Base-by-base conservation (phyloP, 2,888 invertebrate genomes). In the Phorcus lineatus region DNA sequence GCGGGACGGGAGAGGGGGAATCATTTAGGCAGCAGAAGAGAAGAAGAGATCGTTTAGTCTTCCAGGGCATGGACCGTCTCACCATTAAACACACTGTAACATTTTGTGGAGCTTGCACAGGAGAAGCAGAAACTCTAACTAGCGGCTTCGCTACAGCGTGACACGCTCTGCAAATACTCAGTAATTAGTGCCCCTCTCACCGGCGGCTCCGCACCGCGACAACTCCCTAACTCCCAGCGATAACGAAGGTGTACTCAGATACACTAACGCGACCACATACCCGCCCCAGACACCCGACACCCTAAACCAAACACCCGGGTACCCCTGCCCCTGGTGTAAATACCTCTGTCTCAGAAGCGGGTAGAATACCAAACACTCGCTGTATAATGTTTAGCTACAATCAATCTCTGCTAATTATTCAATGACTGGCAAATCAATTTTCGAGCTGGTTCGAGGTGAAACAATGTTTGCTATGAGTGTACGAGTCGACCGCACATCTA, bases 31-130 rank as follows among this genome's bases (percentile, higher is more conserved):
- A 62, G 62, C 13, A 24, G n/a, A 13, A 62, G 28, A 62, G 28
- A 16, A 24, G 28, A 62, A 28, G 28, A 62, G 62, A 62, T 62
- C 62, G 62, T 62, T 62, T 62, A 62, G 62, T 24, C 62, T 16
- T 62, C 7, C 62, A 24, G 62, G 62, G 62, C 62, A 62, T 24
- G 28, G 62, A 24, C 28, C 4, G 62, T 24, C 62, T 62, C 62
- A 28, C 62, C 62, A 62, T 62, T 62, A 62, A 62, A 62, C 62
- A 62, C 62, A 62, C 62, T 62, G 62, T 62, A 62, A 62, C 62
- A 62, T 62, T 62, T 62, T 62, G 28, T 28, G 16, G 62, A 28
- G 62, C 62, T 62, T 62, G 62, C 62, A 24, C 16, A 16, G 62
- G 16, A 62, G 62, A 28, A 62, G 62, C 62, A 62, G 62, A 62